phyloP scores from a whole-genome alignment of 2,888 invertebrate species.

The Drosophila conformis region DNA sequence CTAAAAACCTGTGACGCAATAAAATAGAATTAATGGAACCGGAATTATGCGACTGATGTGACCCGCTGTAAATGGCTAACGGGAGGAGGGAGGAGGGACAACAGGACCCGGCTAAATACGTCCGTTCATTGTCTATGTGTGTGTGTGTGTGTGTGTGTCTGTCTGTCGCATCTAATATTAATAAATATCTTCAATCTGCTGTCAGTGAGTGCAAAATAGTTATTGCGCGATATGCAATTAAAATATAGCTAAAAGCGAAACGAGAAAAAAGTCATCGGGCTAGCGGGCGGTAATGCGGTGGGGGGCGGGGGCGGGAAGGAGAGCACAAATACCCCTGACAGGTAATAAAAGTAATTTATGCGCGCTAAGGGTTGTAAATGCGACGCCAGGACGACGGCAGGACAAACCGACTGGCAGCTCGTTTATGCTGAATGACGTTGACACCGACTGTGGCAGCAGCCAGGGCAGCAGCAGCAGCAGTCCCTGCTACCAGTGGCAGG shows the following conservation, averaged over 20 bases:
- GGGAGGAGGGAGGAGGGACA: constrained; percentile 9
- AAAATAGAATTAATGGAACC: constrained; percentile 80
- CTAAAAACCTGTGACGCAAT: constrained; percentile 79
- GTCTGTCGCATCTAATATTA: constrained; percentile 81
- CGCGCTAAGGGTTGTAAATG: constrained; percentile 82
- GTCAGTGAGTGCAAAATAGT: constrained; percentile 80
- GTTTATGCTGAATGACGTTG: constrained; percentile 79
- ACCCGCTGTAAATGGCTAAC: constrained; percentile 11
- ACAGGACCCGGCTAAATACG: constrained; percentile 22
- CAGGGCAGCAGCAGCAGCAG: background rate
- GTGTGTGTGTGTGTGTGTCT: constrained; percentile 39
- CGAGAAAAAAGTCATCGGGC: constrained; percentile 60
- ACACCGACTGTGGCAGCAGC: constrained; percentile 58
- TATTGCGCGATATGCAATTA: constrained; percentile 83
- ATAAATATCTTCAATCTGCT: constrained; percentile 82
- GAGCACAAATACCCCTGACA: constrained; percentile 81
- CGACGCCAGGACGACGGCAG: constrained; percentile 49
- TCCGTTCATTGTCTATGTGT: constrained; percentile 25
- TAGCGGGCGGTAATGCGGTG: constrained; percentile 1
- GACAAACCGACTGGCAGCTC: constrained; percentile 61
- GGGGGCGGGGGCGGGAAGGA: constrained; percentile 4
- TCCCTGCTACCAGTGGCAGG: constrained; percentile 11
- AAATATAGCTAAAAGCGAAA: constrained; percentile 79
- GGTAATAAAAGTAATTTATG: constrained; percentile 85
- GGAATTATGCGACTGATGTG: constrained; percentile 73